A percentile compares a stretch with the other conserved stretches of the same genome.
Evolutionary conservation across 2,113 vertebrate species (phyloP).

Genomic region (Scolopax mira): DNA sequence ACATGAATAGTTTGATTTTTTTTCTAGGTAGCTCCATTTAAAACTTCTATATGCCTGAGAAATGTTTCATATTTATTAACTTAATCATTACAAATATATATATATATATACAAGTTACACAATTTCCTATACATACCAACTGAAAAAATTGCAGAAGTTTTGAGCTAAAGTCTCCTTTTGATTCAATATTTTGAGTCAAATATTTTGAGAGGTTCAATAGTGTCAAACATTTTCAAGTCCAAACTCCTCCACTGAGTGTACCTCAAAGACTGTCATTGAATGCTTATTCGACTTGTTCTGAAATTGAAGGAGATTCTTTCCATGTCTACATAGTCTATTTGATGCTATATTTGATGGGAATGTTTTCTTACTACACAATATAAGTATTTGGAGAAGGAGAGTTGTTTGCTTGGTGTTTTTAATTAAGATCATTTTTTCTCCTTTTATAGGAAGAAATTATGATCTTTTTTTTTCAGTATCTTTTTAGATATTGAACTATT

Average conservation of each 20-base stretch:
- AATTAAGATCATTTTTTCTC: background rate
- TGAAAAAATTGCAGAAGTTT: background rate
- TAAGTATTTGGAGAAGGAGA: background rate
- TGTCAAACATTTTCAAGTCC: background rate
- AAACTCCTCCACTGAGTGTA: background rate
- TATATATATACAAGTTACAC: background rate
- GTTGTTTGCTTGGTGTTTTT: background rate
- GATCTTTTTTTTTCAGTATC: background rate
- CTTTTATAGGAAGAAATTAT: background rate
- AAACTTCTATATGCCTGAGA: background rate
- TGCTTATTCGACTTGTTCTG: background rate
- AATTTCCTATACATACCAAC: background rate
- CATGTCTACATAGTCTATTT: background rate
- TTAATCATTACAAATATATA: background rate
- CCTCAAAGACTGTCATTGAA: background rate
- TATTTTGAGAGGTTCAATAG: background rate
- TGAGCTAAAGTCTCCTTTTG: background rate
- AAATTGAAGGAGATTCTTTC: background rate
- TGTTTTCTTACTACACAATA: background rate
- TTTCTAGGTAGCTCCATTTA: background rate
- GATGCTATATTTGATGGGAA: background rate
- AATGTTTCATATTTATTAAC: background rate
- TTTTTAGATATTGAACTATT: background rate
- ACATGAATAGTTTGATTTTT: background rate
- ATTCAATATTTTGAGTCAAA: constrained; percentile 7